Conservation (phyloP, 2,888 invertebrate species). For the Uropetala carovei region DNA sequence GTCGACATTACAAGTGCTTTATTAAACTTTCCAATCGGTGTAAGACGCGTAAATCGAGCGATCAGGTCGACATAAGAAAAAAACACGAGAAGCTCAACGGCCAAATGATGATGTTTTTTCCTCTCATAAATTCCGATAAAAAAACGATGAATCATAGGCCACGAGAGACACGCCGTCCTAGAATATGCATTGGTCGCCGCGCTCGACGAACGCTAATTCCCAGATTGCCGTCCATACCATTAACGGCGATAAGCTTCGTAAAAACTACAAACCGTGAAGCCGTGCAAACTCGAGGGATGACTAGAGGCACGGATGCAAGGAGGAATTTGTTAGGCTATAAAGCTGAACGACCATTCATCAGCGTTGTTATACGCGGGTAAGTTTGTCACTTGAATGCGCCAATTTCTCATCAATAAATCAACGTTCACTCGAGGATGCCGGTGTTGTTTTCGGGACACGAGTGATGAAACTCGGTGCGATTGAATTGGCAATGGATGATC, state of each 20-base stretch:
- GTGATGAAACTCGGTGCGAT: neutral
- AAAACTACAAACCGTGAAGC: constrained; percentile 6
- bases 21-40: too few relatives aligned
- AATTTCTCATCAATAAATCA: constrained; percentile 29
- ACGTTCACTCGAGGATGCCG: neutral
- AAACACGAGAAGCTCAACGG: too few relatives aligned
- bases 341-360: neutral
- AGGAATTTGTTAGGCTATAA: neutral
- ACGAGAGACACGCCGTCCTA: neutral
- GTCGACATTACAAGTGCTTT: too few relatives aligned
- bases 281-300: neutral
- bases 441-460: neutral
- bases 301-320: neutral
- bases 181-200: neutral
- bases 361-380: neutral
- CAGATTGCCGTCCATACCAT: neutral
- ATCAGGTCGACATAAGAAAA: too few relatives aligned
- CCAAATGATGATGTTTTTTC: too few relatives aligned
- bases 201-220: constrained; percentile 4
- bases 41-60: too few relatives aligned
- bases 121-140: too few relatives aligned
- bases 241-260: constrained; percentile 7
- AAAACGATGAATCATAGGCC: neutral
- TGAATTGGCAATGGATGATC: neutral
- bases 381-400: constrained; percentile 12